These are phyloP conservation scores for Noctua janthe DNA, from an alignment of 2,888 invertebrate genomes.

Conservation along the genomic window DNA sequence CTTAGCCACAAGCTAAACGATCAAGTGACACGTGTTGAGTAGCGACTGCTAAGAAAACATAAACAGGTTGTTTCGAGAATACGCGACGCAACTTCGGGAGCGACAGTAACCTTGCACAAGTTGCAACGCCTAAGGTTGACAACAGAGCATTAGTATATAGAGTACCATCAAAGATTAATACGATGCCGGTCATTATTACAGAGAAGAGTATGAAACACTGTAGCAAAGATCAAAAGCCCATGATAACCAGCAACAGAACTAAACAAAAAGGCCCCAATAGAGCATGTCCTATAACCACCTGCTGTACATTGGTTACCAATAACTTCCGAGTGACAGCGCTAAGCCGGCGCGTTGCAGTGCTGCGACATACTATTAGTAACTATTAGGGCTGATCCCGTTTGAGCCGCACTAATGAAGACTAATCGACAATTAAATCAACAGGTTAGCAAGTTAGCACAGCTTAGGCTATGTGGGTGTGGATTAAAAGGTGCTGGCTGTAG, in stretches of 20 bases:
- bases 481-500: slow-evolving; percentile 42
- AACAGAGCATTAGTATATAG: not conserved
- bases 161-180: not conserved
- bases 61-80: not conserved
- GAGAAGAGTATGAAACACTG: slow-evolving; percentile 6
- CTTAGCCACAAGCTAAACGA: not conserved
- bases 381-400: slow-evolving; percentile 82
- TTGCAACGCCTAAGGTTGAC: not conserved
- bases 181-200: not conserved
- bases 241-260: not conserved
- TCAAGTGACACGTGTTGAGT: not conserved
- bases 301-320: slow-evolving; percentile 56
- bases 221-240: slow-evolving; percentile 6
- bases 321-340: slow-evolving; percentile 71
- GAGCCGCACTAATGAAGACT: slow-evolving; percentile 83
- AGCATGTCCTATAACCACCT: slow-evolving; percentile 54
- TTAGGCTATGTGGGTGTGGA: slow-evolving; percentile 45
- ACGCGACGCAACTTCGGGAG: not conserved
- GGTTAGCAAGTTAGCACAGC: slow-evolving; percentile 77
- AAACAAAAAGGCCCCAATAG: slow-evolving; percentile 17
- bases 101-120: too few species aligned
- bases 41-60: not conserved
- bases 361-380: slow-evolving; percentile 85
- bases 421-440: slow-evolving; percentile 88
- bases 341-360: slow-evolving; percentile 69